Base-by-base conservation (phyloP, 2,113 vertebrate species). In the Hypocryptadius cinnamomeus region DNA sequence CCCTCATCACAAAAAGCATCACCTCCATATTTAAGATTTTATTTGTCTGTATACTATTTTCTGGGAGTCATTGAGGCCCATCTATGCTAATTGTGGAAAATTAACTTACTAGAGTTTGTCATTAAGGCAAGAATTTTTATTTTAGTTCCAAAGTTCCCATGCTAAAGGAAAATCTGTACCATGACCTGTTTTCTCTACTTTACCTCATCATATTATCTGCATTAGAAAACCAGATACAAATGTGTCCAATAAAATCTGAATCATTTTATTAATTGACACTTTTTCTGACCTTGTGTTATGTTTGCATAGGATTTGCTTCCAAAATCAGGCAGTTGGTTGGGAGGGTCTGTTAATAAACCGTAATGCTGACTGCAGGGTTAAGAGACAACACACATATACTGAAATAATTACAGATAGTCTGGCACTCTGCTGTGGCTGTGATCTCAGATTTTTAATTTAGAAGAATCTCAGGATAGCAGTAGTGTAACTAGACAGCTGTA, bases 361-460 rank as follows among this genome's bases (percentile, higher is more conserved):
- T 61, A 78, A 68, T 84, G 56, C 48, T 92, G 51, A 11, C 65
- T 63, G 31, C 5, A 3, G 30, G 66, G 61, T 91, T 95, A 96
- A 81, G 57, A 87, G 45, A 91, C 54, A 66, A 20, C 35, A 64
- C 59, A 77, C 42, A 72, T 47, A 39, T n/a, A 74, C 74, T 66
- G 71, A 91, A 91, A 92, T 88, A 94, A 66, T 93, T 87, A 54
- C 47, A 85, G 51, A 44, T 65, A 37, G 47, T 76, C 87, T 96
- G 79, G 66, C 89, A 91, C 66, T 71, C 39, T 0, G 0, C 77
- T 79, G 37, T 71, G 65, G 6, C 77, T 95, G 77, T 61, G 86
- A 93, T 95, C 78, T 93, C 61, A 53, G 79, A 91, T 90, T 94
- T 95, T 94, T 94, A 88, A 71, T 95, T 93, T 85, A 88, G 64